Percentiles rank a stretch among this genome's conserved stretches.
These are phyloP conservation scores for Spinibarbus caldwelli DNA, from an alignment of 2,797 vertebrate genomes.

Conservation along the genomic window DNA sequence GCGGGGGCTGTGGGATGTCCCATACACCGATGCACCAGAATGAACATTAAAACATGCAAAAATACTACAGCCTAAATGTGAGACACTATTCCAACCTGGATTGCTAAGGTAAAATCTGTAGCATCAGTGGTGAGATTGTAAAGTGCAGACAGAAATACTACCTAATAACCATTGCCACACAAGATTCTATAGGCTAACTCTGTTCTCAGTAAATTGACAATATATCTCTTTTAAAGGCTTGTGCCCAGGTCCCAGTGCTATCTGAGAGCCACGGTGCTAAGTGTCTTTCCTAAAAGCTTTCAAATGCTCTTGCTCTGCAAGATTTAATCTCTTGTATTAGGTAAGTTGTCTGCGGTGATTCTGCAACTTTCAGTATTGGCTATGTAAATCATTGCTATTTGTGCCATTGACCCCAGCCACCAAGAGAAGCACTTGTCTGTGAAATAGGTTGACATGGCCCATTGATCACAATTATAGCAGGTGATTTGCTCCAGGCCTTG, in stretches of 20 bases:
- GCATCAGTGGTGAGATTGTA: not conserved
- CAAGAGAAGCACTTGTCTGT: conserved; percentile 79
- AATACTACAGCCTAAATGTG: too few species aligned
- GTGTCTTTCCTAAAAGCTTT: conserved; percentile 66
- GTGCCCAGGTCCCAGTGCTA: conserved; percentile 11
- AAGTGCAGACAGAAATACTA: conserved; percentile 34
- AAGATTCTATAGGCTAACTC: conserved; percentile 32
- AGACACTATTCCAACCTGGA: not conserved
- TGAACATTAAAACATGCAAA: not conserved
- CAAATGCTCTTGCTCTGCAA: conserved; percentile 68
- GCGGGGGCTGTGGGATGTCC: not conserved
- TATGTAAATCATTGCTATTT: conserved; percentile 81
- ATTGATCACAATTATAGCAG: conserved; percentile 76
- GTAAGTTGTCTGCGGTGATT: conserved; percentile 70
- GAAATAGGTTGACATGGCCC: conserved; percentile 84
- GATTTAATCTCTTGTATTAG: conserved; percentile 79
- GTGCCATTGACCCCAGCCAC: conserved; percentile 72
- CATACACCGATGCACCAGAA: not conserved
- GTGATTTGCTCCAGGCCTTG: conserved; percentile 74
- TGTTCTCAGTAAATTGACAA: conserved; percentile 32
- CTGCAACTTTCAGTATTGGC: conserved; percentile 77
- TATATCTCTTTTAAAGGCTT: conserved; percentile 35
- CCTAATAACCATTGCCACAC: conserved; percentile 28
- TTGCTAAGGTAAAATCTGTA: not conserved
- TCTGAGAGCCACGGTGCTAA: not conserved